phyloP scores from a whole-genome alignment of 2,113 vertebrate genomes.

The Microcebus ravelobensis region DNA sequence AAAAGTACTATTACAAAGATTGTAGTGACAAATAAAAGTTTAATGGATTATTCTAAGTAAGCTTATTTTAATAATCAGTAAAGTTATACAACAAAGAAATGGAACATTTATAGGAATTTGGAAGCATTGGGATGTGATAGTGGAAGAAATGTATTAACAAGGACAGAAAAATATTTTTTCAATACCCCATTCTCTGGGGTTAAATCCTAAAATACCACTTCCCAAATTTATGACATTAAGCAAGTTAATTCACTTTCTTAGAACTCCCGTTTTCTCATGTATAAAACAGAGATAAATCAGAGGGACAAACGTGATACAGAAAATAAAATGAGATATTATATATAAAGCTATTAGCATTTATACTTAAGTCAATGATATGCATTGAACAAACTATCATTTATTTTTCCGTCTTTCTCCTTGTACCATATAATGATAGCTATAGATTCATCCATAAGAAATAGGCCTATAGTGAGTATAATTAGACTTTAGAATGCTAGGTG shows the following conservation, averaged over 20 bases:
- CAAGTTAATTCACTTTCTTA: neutral
- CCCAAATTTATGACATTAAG: neutral
- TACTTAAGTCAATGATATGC: neutral
- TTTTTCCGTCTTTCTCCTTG: neutral
- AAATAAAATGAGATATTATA: neutral
- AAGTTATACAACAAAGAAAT: neutral
- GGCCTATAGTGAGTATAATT: neutral
- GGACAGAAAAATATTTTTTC: neutral
- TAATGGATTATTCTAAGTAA: neutral
- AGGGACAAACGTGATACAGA: neutral
- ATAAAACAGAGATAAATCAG: neutral
- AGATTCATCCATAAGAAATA: neutral
- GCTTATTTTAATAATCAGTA: neutral
- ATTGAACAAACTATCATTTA: neutral
- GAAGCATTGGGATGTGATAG: fast-evolving
- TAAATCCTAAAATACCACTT: neutral
- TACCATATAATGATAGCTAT: neutral
- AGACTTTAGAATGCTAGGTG: neutral
- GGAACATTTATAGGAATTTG: neutral
- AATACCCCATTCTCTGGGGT: neutral
- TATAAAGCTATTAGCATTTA: neutral
- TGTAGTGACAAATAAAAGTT: neutral
- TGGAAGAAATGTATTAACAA: neutral
- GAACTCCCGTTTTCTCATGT: neutral
- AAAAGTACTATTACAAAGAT: neutral